Evolutionary conservation across 2,113 vertebrate genomes (phyloP).

Genomic region (Tetrao urogallus): DNA sequence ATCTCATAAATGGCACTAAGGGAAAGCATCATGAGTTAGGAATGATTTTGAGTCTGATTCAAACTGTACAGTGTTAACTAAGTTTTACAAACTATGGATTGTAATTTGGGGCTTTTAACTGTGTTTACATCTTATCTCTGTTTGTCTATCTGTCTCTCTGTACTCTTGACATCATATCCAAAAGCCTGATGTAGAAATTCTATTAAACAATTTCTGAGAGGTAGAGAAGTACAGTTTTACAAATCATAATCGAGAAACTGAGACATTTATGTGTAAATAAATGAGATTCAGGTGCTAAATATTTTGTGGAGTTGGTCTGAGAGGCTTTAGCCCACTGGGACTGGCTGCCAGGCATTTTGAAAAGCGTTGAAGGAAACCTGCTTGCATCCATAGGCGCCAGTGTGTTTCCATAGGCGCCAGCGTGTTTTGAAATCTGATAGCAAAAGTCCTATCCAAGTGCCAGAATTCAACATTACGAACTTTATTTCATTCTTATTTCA

Average conservation of each 20-base stretch:
- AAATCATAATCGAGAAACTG: neutral
- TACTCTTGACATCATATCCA: neutral
- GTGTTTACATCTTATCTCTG: neutral
- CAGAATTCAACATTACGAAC: neutral
- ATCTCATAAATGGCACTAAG: neutral
- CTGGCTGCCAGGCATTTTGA: neutral
- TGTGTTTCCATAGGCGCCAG: neutral
- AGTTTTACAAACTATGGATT: neutral
- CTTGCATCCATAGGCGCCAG: neutral
- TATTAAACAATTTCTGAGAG: neutral
- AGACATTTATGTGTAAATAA: neutral
- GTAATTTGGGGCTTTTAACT: neutral
- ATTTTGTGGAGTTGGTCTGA: slow-evolving; percentile 4
- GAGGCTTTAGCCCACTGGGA: neutral
- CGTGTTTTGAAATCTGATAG: slow-evolving; percentile 1
- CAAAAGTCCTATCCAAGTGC: slow-evolving; percentile 2
- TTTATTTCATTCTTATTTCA: neutral
- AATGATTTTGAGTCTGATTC: neutral
- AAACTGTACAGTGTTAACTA: neutral
- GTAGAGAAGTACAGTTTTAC: neutral
- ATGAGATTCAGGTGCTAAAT: slow-evolving; percentile 28
- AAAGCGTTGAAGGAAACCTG: neutral
- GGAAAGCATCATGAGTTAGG: neutral
- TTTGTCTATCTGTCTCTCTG: neutral
- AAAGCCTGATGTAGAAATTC: neutral